A percentile compares a stretch with the other conserved stretches of the same genome.
These are phyloP conservation scores for Phaonia tiefii DNA, from an alignment of 2,888 invertebrate species.

Conservation along the genomic window DNA sequence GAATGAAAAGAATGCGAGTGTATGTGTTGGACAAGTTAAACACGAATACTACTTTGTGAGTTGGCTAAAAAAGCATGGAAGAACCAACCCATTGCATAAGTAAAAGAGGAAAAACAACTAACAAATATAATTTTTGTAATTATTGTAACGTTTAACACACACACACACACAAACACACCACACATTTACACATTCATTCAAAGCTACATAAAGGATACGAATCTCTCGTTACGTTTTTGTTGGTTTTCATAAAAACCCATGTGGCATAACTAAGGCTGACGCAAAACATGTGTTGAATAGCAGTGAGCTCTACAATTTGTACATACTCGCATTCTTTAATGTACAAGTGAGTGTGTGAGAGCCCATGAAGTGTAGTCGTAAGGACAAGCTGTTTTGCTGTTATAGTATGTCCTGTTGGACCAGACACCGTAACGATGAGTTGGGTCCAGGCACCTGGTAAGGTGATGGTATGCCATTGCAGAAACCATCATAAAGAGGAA, in stretches of 20 bases:
- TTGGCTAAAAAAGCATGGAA: background rate
- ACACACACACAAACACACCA: background rate
- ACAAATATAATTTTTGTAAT: slow-evolving; percentile 26
- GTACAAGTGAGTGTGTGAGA: background rate
- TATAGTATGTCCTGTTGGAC: too few species aligned
- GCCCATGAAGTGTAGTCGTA: background rate
- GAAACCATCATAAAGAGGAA: too few species aligned
- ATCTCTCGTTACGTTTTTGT: background rate
- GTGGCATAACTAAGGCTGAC: slow-evolving; percentile 11
- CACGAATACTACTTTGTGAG: background rate
- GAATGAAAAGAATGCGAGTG: background rate
- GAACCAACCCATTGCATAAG: background rate
- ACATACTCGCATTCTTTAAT: too few species aligned
- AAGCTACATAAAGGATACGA: too few species aligned
- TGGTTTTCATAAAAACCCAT: slow-evolving; percentile 13
- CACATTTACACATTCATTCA: too few species aligned
- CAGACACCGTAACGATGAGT: too few species aligned
- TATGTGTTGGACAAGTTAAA: slow-evolving; percentile 1
- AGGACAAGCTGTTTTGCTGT: too few species aligned
- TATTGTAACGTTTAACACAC: slow-evolving; percentile 29
- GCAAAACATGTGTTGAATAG: slow-evolving; percentile 16
- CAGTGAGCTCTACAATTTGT: too few species aligned
- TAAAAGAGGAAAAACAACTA: background rate
- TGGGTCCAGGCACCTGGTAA: too few species aligned
- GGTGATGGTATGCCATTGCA: too few species aligned